Percentiles rank a stretch among this genome's conserved stretches.
phyloP scores from a whole-genome alignment of 2,113 vertebrate species.

The Panthera tigris region DNA sequence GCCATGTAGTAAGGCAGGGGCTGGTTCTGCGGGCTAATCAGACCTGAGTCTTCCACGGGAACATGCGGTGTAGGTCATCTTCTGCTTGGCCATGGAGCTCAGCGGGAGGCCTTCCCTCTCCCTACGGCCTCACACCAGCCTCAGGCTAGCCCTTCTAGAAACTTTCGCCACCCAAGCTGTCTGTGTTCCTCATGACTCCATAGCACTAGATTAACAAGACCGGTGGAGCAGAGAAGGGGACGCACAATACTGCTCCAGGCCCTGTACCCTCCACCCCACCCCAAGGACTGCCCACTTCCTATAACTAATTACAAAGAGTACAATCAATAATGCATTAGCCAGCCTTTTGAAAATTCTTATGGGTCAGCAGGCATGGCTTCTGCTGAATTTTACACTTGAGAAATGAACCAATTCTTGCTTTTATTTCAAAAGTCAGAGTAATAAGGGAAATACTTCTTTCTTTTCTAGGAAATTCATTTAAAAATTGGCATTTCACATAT shows the following conservation, averaged over 20 bases:
- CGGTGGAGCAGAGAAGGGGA: neutral
- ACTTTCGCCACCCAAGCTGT: neutral
- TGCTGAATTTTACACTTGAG: slow-evolving; percentile 46
- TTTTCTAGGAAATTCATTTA: slow-evolving; percentile 50
- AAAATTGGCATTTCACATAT: neutral
- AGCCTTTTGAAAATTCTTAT: slow-evolving; percentile 38
- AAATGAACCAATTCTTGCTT: slow-evolving; percentile 44
- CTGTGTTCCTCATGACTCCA: neutral
- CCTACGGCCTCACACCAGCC: neutral
- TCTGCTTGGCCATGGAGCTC: neutral
- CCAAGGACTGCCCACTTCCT: neutral
- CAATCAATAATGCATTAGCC: slow-evolving; percentile 41
- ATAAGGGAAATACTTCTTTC: slow-evolving; percentile 24
- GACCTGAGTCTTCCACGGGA: neutral
- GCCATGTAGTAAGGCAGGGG: neutral
- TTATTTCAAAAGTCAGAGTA: slow-evolving; percentile 45
- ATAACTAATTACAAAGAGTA: slow-evolving; percentile 39
- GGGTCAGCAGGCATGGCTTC: neutral
- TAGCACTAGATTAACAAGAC: neutral
- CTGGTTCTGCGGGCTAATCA: neutral
- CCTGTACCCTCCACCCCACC: neutral
- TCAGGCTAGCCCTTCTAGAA: neutral
- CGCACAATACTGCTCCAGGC: neutral
- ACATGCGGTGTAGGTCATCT: neutral
- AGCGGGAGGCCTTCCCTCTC: neutral